phyloP scores from a whole-genome alignment of 1,140 invertebrate species.

The Anthonomus grandis region DNA sequence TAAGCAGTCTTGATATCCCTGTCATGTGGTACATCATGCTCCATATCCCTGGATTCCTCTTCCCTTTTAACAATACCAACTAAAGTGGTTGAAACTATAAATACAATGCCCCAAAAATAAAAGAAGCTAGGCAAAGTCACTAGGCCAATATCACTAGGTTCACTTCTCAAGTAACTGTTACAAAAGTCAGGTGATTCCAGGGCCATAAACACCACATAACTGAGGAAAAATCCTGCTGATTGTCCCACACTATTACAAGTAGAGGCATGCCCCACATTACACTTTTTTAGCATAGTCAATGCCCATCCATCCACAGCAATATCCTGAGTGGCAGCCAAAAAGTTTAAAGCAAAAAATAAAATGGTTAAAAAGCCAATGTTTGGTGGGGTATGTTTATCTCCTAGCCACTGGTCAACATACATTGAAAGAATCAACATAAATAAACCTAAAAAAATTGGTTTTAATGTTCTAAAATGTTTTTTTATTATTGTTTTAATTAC shows the following conservation, averaged over 20 bases:
- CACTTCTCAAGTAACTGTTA: conserved; percentile 83
- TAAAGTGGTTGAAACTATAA: conserved; percentile 86
- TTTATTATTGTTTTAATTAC: conserved; percentile 38
- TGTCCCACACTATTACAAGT: conserved; percentile 99
- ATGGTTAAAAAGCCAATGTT: conserved; percentile 78
- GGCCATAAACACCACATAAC: conserved; percentile 95
- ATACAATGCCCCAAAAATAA: conserved; percentile 92
- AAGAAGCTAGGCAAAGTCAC: conserved; percentile 89
- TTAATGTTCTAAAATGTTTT: not conserved
- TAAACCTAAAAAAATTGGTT: conserved; percentile 55
- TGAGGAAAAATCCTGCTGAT: conserved; percentile 95
- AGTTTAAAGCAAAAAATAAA: conserved; percentile 90
- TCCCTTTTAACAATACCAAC: conserved; percentile 90
- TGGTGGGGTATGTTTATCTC: conserved; percentile 61
- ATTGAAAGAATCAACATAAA: conserved; percentile 83
- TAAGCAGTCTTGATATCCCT: conserved; percentile 71
- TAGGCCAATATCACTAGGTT: conserved; percentile 68
- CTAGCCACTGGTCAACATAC: conserved; percentile 73
- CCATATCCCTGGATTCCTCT: conserved; percentile 49
- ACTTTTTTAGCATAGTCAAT: conserved; percentile 94
- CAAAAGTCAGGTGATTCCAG: conserved; percentile 97
- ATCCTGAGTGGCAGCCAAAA: conserved; percentile 97
- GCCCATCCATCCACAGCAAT: conserved; percentile 99
- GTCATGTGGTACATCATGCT: conserved; percentile 49
- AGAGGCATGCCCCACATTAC: conserved; percentile 97